phyloP scores from a whole-genome alignment of 2,888 invertebrate species.

The Chorisops tibialis region DNA sequence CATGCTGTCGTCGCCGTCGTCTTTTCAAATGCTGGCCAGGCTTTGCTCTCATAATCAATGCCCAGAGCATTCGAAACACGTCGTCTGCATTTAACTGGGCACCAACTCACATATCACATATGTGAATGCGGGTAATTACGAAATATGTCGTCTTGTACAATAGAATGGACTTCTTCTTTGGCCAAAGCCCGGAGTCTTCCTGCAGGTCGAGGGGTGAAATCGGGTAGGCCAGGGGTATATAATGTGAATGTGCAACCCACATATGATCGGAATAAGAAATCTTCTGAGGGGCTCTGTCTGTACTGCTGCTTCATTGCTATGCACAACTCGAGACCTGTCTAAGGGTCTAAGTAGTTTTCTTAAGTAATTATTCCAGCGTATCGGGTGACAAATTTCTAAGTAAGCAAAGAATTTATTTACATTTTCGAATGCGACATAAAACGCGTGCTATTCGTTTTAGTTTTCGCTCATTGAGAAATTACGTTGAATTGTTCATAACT shows the following conservation, averaged over 20 bases:
- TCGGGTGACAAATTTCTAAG: slow-evolving; percentile 23
- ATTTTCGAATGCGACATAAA: slow-evolving; percentile 1
- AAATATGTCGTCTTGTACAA: not conserved
- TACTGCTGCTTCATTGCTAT: slow-evolving; percentile 9
- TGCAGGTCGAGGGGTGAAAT: not conserved
- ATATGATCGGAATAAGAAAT: not conserved
- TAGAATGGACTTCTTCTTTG: slow-evolving; percentile 8
- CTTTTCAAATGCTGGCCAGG: too few species aligned
- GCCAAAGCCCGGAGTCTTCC: not conserved
- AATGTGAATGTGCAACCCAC: slow-evolving; percentile 12
- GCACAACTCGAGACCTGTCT: slow-evolving; percentile 5
- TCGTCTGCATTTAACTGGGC: slow-evolving; percentile 21
- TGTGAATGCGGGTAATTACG: slow-evolving; percentile 26
- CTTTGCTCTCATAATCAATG: slow-evolving; percentile 24
- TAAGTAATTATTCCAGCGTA: slow-evolving; percentile 22
- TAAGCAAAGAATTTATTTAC: slow-evolving; percentile 18
- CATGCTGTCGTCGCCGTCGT: too few species aligned
- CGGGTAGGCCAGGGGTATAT: not conserved
- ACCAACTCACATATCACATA: slow-evolving; percentile 16
- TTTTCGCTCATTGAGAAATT: too few species aligned
- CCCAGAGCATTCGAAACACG: slow-evolving; percentile 19
- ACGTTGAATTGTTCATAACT: too few species aligned
- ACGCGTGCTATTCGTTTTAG: slow-evolving; percentile 8
- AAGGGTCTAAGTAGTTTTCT: slow-evolving; percentile 2
- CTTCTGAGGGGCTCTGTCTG: too few species aligned